A percentile compares a stretch with the other conserved stretches of the same genome.
phyloP scores from a whole-genome alignment of 2,113 vertebrate genomes.

The Phrynosoma platyrhinos region DNA sequence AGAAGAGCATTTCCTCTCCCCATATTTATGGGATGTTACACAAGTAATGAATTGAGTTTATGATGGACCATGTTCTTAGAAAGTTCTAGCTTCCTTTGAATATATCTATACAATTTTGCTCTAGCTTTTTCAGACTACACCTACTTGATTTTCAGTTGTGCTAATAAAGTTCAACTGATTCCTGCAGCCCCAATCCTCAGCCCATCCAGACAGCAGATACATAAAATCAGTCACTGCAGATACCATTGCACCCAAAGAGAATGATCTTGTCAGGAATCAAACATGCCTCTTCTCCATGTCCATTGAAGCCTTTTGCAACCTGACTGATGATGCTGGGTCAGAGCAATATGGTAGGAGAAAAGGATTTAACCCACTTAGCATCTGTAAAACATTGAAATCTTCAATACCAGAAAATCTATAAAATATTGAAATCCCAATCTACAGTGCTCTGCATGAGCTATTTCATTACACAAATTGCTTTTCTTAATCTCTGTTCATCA shows the following conservation, averaged over 20 bases:
- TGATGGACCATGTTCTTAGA: not conserved
- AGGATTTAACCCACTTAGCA: not conserved
- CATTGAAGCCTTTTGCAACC: not conserved
- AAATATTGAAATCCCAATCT: not conserved
- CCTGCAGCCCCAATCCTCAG: not conserved
- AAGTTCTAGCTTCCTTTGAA: not conserved
- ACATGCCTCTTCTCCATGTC: not conserved
- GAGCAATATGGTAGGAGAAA: not conserved
- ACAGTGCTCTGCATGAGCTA: not conserved
- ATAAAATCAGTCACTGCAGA: not conserved
- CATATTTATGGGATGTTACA: not conserved
- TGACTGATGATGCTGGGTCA: not conserved
- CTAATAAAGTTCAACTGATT: not conserved
- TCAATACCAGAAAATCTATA: not conserved
- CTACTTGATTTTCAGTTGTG: no score
- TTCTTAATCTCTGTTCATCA: not conserved
- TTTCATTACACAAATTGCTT: not conserved
- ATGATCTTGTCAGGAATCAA: not conserved
- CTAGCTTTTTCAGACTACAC: not conserved
- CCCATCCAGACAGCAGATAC: not conserved
- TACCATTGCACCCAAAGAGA: not conserved
- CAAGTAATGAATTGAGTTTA: not conserved
- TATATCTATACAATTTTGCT: not conserved
- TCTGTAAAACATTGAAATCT: not conserved
- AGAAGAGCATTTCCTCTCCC: not conserved